phyloP scores from a whole-genome alignment of 2,113 vertebrate species.

The Nanorana parkeri region DNA sequence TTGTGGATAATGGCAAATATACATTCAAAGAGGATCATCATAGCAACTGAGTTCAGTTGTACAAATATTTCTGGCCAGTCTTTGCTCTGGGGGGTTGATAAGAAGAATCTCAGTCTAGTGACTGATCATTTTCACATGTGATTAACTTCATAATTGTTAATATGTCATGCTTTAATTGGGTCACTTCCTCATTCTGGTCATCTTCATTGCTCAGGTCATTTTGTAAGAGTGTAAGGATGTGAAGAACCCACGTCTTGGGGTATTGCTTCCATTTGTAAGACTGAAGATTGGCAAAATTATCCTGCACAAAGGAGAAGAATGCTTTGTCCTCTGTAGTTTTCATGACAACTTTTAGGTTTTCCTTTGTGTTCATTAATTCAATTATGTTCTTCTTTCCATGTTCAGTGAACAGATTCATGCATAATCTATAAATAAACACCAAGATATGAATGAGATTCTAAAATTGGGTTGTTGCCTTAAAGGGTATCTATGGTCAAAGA shows the following conservation, averaged over 20 bases:
- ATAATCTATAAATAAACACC: conserved; percentile 27
- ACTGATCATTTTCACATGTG: too few species aligned
- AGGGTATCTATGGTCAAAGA: too few species aligned
- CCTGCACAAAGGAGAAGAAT: neutral
- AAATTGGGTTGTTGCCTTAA: too few species aligned
- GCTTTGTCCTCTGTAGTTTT: conserved; percentile 31
- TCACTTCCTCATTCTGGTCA: neutral
- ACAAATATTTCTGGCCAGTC: neutral
- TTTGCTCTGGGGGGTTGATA: neutral
- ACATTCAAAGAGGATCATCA: too few species aligned
- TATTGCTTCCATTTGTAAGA: neutral
- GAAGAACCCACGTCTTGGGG: neutral
- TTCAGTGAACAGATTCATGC: neutral
- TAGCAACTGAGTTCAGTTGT: too few species aligned
- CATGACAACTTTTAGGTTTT: neutral
- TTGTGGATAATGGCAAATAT: too few species aligned
- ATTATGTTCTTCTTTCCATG: neutral
- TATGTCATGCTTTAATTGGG: neutral
- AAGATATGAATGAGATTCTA: too few species aligned
- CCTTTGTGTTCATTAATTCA: neutral
- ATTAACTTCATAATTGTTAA: too few species aligned
- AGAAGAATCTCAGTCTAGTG: neutral
- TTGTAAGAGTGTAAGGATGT: neutral
- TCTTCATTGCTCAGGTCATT: neutral
- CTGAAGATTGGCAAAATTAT: neutral